A percentile compares a stretch with the other conserved stretches of the same genome.
Evolutionary conservation across 2,113 vertebrate species (phyloP).

Genomic region (Diadophis punctatus): DNA sequence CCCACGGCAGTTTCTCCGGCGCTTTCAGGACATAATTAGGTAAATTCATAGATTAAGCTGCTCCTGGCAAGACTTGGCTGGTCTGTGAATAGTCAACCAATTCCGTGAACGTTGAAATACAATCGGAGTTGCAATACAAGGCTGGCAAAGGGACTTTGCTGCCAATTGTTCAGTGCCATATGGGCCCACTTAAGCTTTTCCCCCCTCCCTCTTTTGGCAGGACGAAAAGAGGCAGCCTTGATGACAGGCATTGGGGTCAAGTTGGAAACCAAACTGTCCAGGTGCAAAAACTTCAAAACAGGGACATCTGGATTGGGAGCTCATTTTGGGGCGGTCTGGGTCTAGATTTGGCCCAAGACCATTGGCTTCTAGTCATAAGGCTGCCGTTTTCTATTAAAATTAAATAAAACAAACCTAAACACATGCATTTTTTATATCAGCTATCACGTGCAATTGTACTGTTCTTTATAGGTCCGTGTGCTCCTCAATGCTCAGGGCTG

Average conservation of each 20-base stretch:
- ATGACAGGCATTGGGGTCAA: slow-evolving; percentile 64
- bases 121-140: slow-evolving; percentile 58
- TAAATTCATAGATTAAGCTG: slow-evolving; percentile 67
- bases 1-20: slow-evolving; percentile 46
- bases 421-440: not conserved
- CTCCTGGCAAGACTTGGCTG: slow-evolving; percentile 61
- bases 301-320: slow-evolving; percentile 61
- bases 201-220: slow-evolving; percentile 55
- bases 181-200: slow-evolving; percentile 67
- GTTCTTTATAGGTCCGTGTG: no score
- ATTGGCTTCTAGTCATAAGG: slow-evolving; percentile 40
- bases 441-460: no score
- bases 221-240: slow-evolving; percentile 53
- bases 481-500: not conserved
- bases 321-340: slow-evolving; percentile 33
- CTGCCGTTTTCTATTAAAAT: slow-evolving; percentile 30
- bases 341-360: slow-evolving; percentile 44
- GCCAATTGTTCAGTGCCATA: slow-evolving; percentile 63
- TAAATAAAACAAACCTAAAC: not conserved
- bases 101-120: slow-evolving; percentile 62
- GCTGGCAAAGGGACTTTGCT: slow-evolving; percentile 49
- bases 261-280: slow-evolving; percentile 58
- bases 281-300: slow-evolving; percentile 63
- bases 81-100: slow-evolving; percentile 63
- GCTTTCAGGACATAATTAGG: slow-evolving; percentile 68